These are phyloP conservation scores for Synanthedon formicaeformis DNA, from an alignment of 2,888 invertebrate species.

Conservation along the genomic window DNA sequence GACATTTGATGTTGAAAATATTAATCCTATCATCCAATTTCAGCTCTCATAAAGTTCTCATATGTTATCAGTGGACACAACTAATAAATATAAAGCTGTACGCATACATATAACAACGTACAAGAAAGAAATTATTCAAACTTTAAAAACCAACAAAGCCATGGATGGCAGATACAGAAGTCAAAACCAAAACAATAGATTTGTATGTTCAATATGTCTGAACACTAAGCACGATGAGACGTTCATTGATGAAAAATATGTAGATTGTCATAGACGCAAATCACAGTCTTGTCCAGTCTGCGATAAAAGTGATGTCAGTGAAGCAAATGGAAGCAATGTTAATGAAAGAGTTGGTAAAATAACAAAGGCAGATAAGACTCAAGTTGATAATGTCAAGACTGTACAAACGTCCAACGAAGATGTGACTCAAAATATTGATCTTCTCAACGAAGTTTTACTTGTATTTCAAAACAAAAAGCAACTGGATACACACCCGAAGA, in stretches of 20 bases:
- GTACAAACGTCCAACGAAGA: constrained; percentile 38
- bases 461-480: constrained; percentile 48
- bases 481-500: constrained; percentile 9
- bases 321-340: constrained; percentile 7
- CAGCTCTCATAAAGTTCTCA: constrained; percentile 7
- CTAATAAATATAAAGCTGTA: constrained; percentile 20
- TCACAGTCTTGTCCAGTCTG: constrained; percentile 30
- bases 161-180: constrained; percentile 10
- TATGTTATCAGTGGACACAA: constrained; percentile 30
- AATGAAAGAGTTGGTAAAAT: neutral
- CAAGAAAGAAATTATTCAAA: constrained; percentile 10
- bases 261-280: constrained; percentile 13
- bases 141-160: constrained; percentile 1
- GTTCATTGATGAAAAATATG: constrained; percentile 7
- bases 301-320: constrained; percentile 13
- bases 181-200: constrained; percentile 17
- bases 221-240: constrained; percentile 15
- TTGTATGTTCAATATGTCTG: constrained; percentile 43
- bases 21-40: neutral
- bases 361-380: neutral
- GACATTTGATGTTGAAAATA: too few relatives aligned
- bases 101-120: constrained; percentile 41
- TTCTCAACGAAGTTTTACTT: constrained; percentile 51
- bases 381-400: constrained; percentile 7
- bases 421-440: constrained; percentile 28